phyloP scores from a whole-genome alignment of 2,797 vertebrate species.

The Antennarius maculatus region DNA sequence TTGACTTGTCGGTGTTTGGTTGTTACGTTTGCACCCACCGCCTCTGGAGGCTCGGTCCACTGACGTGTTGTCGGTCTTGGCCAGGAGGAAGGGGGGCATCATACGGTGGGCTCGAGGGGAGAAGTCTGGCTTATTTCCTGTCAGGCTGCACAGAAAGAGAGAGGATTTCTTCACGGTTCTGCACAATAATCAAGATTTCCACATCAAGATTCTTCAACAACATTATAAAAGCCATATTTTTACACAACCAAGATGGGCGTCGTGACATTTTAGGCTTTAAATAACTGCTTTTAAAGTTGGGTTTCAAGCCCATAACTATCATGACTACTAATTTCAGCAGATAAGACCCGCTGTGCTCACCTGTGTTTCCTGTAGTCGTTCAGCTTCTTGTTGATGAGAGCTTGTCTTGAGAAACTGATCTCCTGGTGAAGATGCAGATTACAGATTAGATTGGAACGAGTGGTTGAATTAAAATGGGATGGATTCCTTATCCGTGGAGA shows the following conservation, averaged over 20 bases:
- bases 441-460: neutral
- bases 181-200: neutral
- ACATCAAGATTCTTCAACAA: neutral
- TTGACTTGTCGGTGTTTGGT: neutral
- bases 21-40: conserved; percentile 55
- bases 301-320: neutral
- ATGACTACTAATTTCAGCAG: conserved; percentile 8
- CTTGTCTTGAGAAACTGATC: conserved; percentile 92
- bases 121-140: conserved; percentile 87
- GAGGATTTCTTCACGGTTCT: neutral
- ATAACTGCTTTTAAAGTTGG: conserved; percentile 1
- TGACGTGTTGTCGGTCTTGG: conserved; percentile 78
- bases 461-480: neutral
- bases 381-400: conserved; percentile 97
- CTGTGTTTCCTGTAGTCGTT: conserved; percentile 96
- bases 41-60: conserved; percentile 81
- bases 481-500: no score
- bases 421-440: conserved; percentile 77
- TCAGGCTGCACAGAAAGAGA: conserved; percentile 77
- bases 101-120: conserved; percentile 89
- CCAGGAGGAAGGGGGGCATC: conserved; percentile 89
- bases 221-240: neutral
- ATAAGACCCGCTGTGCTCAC: conserved; percentile 55
- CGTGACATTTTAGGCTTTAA: conserved; percentile 8
- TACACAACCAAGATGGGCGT: neutral